phyloP scores from a whole-genome alignment of 1,140 invertebrate species.

The Drosophila punjabiensis region DNA sequence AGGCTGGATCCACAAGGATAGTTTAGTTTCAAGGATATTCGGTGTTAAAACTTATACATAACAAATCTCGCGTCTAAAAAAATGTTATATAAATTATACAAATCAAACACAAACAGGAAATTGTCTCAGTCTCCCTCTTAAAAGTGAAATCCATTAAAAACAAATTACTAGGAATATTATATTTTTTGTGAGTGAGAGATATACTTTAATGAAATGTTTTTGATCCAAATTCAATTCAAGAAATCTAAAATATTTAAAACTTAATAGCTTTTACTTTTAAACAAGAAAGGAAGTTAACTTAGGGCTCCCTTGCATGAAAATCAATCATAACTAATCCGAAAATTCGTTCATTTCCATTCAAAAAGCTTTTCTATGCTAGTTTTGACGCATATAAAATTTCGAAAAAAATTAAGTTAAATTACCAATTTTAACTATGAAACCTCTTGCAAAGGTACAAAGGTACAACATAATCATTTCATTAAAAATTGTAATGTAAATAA shows the following conservation, averaged over 20 bases:
- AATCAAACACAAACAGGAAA: background rate
- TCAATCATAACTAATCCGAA: too few species aligned
- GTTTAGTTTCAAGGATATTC: background rate
- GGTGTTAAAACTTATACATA: background rate
- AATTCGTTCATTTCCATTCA: too few species aligned
- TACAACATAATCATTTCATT: too few species aligned
- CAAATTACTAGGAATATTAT: background rate
- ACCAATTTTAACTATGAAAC: too few species aligned
- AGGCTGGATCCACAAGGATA: background rate
- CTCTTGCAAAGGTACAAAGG: too few species aligned
- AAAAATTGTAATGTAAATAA: background rate
- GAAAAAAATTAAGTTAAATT: too few species aligned
- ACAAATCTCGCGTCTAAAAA: background rate
- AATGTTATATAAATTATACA: background rate
- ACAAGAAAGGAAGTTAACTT: too few species aligned
- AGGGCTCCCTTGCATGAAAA: too few species aligned
- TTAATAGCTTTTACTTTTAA: background rate
- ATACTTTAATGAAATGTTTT: background rate
- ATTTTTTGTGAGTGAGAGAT: background rate
- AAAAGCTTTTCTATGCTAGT: too few species aligned
- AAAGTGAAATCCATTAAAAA: background rate
- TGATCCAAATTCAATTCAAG: background rate
- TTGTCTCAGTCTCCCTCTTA: background rate
- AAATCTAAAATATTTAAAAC: background rate
- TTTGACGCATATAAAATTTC: too few species aligned